A percentile compares a stretch with the other conserved stretches of the same genome.
Conservation (phyloP, 2,113 vertebrate genomes). For the Oryzias curvinotus region DNA sequence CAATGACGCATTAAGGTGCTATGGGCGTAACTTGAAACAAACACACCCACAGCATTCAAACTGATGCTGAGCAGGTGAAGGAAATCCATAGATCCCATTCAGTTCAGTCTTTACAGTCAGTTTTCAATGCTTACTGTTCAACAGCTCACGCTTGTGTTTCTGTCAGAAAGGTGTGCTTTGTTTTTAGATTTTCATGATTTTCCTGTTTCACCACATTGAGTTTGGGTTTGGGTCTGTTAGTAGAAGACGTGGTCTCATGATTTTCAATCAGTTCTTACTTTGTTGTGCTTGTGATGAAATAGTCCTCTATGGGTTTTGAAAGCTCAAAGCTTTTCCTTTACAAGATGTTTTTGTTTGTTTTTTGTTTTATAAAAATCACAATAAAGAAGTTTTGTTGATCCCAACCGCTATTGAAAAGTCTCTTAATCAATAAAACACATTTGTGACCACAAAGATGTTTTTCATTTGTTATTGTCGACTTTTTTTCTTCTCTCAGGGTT, state of each 20-base stretch:
- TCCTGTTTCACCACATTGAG: neutral
- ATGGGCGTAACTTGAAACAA: constrained; percentile 4
- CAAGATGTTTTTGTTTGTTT: constrained; percentile 9
- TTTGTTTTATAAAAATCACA: constrained; percentile 8
- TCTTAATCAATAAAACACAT: constrained; percentile 20
- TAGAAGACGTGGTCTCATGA: neutral
- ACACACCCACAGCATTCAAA: constrained; percentile 8
- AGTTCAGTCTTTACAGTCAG: no score
- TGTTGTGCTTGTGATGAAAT: constrained; percentile 18
- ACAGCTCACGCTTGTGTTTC: neutral
- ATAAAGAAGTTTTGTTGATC: constrained; percentile 3
- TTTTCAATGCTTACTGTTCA: no score
- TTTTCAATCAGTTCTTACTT: neutral
- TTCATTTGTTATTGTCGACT: neutral
- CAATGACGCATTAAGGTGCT: constrained; percentile 26
- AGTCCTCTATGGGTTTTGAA: neutral
- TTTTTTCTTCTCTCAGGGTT: neutral
- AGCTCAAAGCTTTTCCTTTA: neutral
- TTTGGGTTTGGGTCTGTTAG: neutral
- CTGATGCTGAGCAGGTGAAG: no score
- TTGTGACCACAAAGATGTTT: constrained; percentile 65
- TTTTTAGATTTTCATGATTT: constrained; percentile 3
- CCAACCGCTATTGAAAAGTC: constrained; percentile 9
- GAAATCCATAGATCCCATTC: no score
- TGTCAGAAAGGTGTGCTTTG: neutral